phyloP scores from a whole-genome alignment of 2,797 vertebrate species.

The Borostomias antarcticus region DNA sequence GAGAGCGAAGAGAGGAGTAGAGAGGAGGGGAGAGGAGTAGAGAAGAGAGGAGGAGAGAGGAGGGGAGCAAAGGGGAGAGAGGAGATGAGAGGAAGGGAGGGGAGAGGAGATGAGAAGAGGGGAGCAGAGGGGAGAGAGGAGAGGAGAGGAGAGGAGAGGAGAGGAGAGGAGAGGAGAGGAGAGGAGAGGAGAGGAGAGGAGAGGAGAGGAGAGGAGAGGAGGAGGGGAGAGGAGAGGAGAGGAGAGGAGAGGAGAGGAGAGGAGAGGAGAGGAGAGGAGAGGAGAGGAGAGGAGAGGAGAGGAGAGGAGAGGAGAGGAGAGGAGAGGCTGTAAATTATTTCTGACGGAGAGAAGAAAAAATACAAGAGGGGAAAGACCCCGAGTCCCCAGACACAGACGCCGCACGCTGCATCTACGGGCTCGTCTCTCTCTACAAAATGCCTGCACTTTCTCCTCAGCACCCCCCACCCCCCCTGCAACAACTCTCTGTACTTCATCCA shows the following conservation, averaged over 20 bases:
- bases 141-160: neutral
- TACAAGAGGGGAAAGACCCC: constrained; percentile 61
- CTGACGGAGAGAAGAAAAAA: constrained; percentile 41
- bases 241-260: neutral
- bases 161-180: neutral
- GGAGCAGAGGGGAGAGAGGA: neutral
- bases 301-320: constrained; percentile 18
- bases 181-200: neutral
- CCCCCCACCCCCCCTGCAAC: neutral
- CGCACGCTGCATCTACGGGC: constrained; percentile 44
- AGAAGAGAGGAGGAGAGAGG: too few species aligned
- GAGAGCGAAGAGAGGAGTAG: too few species aligned
- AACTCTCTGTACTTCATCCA: constrained; percentile 24
- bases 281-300: neutral
- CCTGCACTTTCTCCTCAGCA: constrained; percentile 21
- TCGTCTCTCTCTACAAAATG: constrained; percentile 22
- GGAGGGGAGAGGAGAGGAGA: neutral
- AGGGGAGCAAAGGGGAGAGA: neutral
- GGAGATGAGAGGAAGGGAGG: neutral
- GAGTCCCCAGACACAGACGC: constrained; percentile 58
- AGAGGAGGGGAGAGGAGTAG: too few species aligned
- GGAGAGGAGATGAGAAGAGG: neutral
- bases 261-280: constrained; percentile 19
- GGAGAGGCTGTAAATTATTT: constrained; percentile 71
- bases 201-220: neutral